Percentiles rank a stretch among this genome's conserved stretches.
Evolutionary conservation across 2,797 vertebrate species (phyloP).

Genomic region (Syndactyla subalaris): DNA sequence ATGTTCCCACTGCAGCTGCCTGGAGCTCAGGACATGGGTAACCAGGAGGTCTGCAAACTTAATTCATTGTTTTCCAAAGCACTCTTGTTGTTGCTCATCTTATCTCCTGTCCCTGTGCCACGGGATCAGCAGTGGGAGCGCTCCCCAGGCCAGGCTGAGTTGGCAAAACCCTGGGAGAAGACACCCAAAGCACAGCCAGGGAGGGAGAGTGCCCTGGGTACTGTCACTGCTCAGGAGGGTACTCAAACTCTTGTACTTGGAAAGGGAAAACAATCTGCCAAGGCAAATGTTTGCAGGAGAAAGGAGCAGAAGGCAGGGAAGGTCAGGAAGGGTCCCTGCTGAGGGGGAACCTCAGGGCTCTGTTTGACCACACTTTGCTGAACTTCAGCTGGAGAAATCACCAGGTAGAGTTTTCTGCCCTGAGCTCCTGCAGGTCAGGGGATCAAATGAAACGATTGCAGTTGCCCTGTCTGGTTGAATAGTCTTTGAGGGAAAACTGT

Average conservation of each 20-base stretch:
- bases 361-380: neutral
- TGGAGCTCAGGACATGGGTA: neutral
- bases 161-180: neutral
- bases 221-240: no score
- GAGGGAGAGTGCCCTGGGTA: neutral
- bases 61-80: neutral
- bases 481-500: neutral
- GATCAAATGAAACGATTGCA: neutral
- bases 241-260: no score
- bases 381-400: neutral
- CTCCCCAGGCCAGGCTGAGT: neutral
- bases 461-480: neutral
- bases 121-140: no score
- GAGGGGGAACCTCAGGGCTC: neutral
- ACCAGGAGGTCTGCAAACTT: neutral
- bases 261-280: neutral
- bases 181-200: neutral
- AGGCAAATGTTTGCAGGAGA: no score
- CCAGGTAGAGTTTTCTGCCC: neutral
- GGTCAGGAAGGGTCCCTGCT: neutral
- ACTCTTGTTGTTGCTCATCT: neutral
- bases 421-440: neutral
- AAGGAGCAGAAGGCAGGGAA: neutral
- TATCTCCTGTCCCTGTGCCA: neutral
- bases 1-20: neutral